Conservation (phyloP, 2,888 invertebrate genomes). For the Hydropsyche betteni region DNA sequence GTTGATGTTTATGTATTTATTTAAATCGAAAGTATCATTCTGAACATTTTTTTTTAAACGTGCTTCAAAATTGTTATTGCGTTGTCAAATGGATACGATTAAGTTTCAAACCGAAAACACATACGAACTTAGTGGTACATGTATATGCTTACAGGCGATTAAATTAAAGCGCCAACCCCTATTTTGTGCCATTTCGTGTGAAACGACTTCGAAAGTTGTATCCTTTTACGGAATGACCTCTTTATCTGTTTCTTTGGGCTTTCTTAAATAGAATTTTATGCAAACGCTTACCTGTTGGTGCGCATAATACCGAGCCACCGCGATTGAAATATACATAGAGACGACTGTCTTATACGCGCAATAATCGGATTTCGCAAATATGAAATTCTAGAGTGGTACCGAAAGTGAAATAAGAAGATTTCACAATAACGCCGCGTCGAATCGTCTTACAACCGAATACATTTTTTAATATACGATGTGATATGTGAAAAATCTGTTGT, state of each 20-base stretch:
- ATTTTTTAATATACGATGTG: too few species aligned
- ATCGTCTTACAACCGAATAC: neutral
- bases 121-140: too few species aligned
- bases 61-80: too few species aligned
- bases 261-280: constrained; percentile 19
- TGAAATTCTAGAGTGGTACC: neutral
- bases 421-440: neutral
- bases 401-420: constrained; percentile 18
- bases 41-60: too few species aligned
- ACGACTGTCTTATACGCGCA: neutral
- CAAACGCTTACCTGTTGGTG: constrained; percentile 3
- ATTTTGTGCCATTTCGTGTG: neutral
- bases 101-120: too few species aligned
- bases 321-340: neutral
- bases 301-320: neutral
- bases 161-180: too few species aligned
- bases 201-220: constrained; percentile 18
- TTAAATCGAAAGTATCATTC: too few species aligned
- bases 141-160: too few species aligned
- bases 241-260: constrained; percentile 13
- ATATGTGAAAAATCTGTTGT: neutral
- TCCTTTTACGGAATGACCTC: neutral
- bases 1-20: too few species aligned
- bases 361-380: constrained; percentile 15
- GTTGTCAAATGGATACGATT: too few species aligned